Evolutionary conservation across 1,140 invertebrate species (phyloP), one percentile per base, ranked within the genome.

Genomic region (Drosophila seguyi): DNA sequence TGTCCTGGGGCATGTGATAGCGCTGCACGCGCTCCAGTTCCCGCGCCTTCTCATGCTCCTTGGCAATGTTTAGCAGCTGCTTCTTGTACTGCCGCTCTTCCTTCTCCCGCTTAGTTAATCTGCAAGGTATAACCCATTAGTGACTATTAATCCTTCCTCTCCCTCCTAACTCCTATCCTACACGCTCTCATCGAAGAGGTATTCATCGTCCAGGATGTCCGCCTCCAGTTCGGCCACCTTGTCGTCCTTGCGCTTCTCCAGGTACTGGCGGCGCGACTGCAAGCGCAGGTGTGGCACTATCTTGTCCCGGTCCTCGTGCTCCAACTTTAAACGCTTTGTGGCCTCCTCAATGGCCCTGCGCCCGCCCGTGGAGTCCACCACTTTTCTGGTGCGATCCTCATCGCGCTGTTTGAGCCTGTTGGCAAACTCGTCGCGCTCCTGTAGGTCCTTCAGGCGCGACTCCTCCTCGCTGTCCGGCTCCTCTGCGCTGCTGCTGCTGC

Each of bases 191-290:
- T 97, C 96, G 93, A 99, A 99, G 2, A 99, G 94, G 93, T 97
- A 98, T 93, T 99, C 98, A 94, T 99, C 99, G 93, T 99, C 99
- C n/a, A 95, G 92, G 58, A 99, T 97, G 91, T 99, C 98, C 22
- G 95, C 96, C 94, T 99, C 98, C 39, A 99, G 93, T 93, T 99
- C 98, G n/a, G 96, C 94, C 41, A 99, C 95, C 94, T 99, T 99
- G 86, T 99, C 98, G 58, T 97, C 97, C 94, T 99, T 98, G 56
- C 99, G 94, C 93, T 99, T 99, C 77, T 97, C 96, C 66, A 99
- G 94, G 93, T 99, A 99, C 90, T 98, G 96, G 57, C 98, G 94
- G 36, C 99, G 95, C 0, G 98, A 99, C 92, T 99, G 96, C 20
- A 98, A 94, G 52, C 99, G 94, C 11, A 99, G 91, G 82, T 97